Evolutionary conservation across 2,797 vertebrate genomes (phyloP), one percentile per base, ranked within the genome.

Genomic region (Craterocephalus amniculus): DNA sequence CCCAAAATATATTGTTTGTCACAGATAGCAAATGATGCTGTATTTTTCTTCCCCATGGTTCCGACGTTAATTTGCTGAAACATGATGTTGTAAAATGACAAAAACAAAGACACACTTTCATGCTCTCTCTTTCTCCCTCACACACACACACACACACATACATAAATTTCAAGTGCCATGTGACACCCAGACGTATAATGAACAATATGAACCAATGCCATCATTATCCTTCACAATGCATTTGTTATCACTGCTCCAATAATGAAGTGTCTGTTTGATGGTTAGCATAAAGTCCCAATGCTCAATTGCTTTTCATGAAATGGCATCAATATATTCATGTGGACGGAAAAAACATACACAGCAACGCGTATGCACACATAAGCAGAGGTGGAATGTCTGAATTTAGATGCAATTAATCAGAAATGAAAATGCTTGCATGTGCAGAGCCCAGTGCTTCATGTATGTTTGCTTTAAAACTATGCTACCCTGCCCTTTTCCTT

Each of bases 231-330:
- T 90, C 86, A 90, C 90, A 88, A 84, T 87, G 87, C 88, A 90
- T 91, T 90, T 90, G 88, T 93, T 92, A 91, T 91, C 87, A 76
- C 86, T 72, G 87, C 86, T 76, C 81, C 84, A 81, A 89, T 92
- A 90, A 93, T 92, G 91, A 92, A 92, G 86, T 90, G 91, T 89
- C 87, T 88, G 81, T 89, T 87, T 91, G 92, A 90, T 89, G 90
- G 85, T 86, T 89, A 89, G 63, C 80, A 83, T 84, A 89, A 88
- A 91, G 86, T 86, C 88, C 83, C 87, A 87, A 86, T 89, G 85
- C 89, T 89, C 87, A 90, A 90, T 84, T 87, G 85, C 80, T 76
- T 90, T 90, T 89, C 86, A 91, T 88, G 88, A 90, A 90, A 88
- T 83, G 76, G 81, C 88, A 89, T 88, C 80, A 74, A 88, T 90